Evolutionary conservation across 2,888 invertebrate genomes (phyloP), one percentile per base, ranked within the genome.

Genomic region (Scelioninae gen. 1): DNA sequence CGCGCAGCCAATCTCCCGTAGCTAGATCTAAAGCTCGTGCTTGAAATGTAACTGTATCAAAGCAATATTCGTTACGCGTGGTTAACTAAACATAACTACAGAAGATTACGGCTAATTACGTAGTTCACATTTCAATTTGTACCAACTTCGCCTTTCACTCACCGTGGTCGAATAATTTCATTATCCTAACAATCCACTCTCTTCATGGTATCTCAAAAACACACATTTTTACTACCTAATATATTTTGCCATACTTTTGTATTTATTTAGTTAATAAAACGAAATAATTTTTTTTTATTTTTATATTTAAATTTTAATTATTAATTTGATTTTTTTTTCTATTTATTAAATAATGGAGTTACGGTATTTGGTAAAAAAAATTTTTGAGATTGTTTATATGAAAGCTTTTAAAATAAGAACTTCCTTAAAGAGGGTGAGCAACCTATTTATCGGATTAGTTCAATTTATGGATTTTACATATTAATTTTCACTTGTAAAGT

Each of bases 381-480:
- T 11, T 15, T 23, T 11, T 9, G 5, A 38, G 51, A 51, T 47
- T 74, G 53, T 53, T 62, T 74, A 60, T 13, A 34, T 11, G 55
- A 45, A 34, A 38, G 47, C 56, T 75, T 65, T 75, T 75, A 38
- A 75, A 31, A 40, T 49, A 16, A 65, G 15, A 47, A n/a, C 31
- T 32, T 32, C 49, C 51, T 75, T 66, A 75, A 65, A 53, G 32
- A 60, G 60, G 66, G 76, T 76, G 68, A 76, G 76, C 68, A 76
- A 76, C 76, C 76, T 76, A 68, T 76, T 76, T 68, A 68, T 76
- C 76, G 76, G 76, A 76, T 76, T 76, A 76, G 60, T 76, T 76
- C 47, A 76, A 76, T 76, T 74, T 76, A 76, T 68, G 76, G 68
- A 51, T 60, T 76, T 60, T 68, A n/a, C 58, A 76, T 77, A 69